These are phyloP conservation scores for Mastigias papua DNA, from an alignment of 30 jellyfish, hydroid and myxozoan species.

Conservation along the genomic window DNA sequence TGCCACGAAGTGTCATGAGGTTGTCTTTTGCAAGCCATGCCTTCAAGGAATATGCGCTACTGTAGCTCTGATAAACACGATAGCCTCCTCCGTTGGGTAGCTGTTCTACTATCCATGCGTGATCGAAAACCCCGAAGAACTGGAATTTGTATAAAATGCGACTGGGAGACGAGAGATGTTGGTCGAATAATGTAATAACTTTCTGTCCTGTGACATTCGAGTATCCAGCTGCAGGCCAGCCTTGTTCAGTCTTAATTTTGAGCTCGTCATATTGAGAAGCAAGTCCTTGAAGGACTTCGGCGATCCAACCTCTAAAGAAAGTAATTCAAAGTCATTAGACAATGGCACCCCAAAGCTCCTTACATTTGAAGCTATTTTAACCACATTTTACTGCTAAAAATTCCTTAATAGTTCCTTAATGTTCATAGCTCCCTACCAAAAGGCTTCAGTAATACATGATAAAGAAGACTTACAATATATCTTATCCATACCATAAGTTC, in stretches of 20 bases:
- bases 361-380: no score
- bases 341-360: no score
- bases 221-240: slow-evolving; percentile 6
- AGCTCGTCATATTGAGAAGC: slow-evolving; percentile 12
- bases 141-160: no score
- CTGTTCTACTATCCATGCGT: slow-evolving; percentile 68
- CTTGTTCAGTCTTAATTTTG: not conserved
- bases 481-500: no score
- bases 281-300: slow-evolving; percentile 26
- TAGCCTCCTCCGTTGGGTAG: slow-evolving; percentile 59
- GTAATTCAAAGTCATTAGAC: no score
- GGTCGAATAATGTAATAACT: slow-evolving; percentile 14
- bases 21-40: slow-evolving; percentile 69
- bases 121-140: no score
- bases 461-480: no score
- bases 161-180: no score
- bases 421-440: no score
- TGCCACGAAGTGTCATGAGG: slow-evolving; percentile 19
- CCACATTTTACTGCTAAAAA: no score
- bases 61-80: slow-evolving; percentile 70
- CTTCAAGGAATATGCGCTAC: slow-evolving; percentile 62
- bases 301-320: slow-evolving; percentile 33
- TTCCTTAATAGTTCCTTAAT: no score
- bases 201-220: slow-evolving; percentile 30
- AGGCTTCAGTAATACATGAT: not conserved